These are phyloP conservation scores for Hirtodrosophila duncani DNA, from an alignment of 2,888 invertebrate genomes.

Conservation along the genomic window DNA sequence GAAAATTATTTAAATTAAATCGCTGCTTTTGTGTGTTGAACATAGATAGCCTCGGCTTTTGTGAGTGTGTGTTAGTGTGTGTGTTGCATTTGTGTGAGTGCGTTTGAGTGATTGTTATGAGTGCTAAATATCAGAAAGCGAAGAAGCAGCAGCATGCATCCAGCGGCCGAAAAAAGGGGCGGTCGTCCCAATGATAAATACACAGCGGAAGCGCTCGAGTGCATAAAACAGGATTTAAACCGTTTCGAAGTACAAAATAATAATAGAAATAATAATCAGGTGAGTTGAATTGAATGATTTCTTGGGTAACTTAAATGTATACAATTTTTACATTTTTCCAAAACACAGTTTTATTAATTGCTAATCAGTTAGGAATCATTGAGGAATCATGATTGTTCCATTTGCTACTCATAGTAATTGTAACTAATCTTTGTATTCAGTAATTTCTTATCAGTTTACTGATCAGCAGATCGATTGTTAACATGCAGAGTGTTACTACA, in stretches of 20 bases:
- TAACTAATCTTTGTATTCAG: too few species aligned
- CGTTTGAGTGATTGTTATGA: slow-evolving; percentile 76
- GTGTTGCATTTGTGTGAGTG: slow-evolving; percentile 25
- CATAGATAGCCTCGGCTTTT: slow-evolving; percentile 3
- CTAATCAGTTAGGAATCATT: too few species aligned
- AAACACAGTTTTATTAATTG: too few species aligned
- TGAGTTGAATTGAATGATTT: slow-evolving; percentile 37
- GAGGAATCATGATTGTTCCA: too few species aligned
- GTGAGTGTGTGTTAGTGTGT: slow-evolving; percentile 25
- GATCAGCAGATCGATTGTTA: too few species aligned
- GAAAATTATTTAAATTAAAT: slow-evolving; percentile 37
- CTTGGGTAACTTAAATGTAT: too few species aligned
- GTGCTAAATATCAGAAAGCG: slow-evolving; percentile 76
- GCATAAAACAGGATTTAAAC: slow-evolving; percentile 78
- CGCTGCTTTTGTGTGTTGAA: slow-evolving; percentile 19
- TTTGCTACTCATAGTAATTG: too few species aligned
- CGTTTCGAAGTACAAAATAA: slow-evolving; percentile 78
- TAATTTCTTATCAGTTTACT: too few species aligned
- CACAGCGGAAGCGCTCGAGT: slow-evolving; percentile 78
- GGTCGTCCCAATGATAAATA: slow-evolving; percentile 79
- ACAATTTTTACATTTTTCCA: too few species aligned
- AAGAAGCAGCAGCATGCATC: slow-evolving; percentile 76
- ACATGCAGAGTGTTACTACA: too few species aligned
- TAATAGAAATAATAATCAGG: slow-evolving; percentile 78
- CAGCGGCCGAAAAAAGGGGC: slow-evolving; percentile 79